Evolutionary conservation across 2,113 vertebrate species (phyloP).

Genomic region (Oenanthe melanoleuca): DNA sequence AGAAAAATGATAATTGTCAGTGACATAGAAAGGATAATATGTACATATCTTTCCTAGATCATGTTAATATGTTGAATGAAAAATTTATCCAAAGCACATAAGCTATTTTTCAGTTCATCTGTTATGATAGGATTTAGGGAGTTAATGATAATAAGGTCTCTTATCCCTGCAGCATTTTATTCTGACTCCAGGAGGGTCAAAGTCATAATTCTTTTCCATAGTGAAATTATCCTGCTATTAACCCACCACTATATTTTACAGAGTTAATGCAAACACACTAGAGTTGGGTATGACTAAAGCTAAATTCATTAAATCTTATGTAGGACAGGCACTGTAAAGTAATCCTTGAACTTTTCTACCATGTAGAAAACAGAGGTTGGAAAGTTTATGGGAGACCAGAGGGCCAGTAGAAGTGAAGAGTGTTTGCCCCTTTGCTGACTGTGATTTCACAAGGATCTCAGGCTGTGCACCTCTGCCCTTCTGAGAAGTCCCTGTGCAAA

Average conservation of each 20-base stretch:
- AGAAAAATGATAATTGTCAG: neutral
- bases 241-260: neutral
- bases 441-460: neutral
- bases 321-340: neutral
- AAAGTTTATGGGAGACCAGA: neutral
- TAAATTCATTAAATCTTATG: neutral
- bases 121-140: neutral
- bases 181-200: neutral
- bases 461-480: neutral
- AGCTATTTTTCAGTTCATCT: neutral
- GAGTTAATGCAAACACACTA: neutral
- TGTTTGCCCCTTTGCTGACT: neutral
- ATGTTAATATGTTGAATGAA: neutral
- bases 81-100: neutral
- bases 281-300: neutral
- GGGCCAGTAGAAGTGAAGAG: neutral
- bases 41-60: neutral
- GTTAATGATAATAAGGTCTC: conserved; percentile 8
- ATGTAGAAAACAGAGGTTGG: neutral
- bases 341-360: neutral
- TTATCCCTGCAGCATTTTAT: conserved; percentile 12
- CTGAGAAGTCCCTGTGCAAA: neutral
- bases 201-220: conserved; percentile 16
- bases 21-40: neutral
- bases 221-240: conserved; percentile 17